phyloP scores from a whole-genome alignment of 2,113 vertebrate species.

The Tupaia tana region DNA sequence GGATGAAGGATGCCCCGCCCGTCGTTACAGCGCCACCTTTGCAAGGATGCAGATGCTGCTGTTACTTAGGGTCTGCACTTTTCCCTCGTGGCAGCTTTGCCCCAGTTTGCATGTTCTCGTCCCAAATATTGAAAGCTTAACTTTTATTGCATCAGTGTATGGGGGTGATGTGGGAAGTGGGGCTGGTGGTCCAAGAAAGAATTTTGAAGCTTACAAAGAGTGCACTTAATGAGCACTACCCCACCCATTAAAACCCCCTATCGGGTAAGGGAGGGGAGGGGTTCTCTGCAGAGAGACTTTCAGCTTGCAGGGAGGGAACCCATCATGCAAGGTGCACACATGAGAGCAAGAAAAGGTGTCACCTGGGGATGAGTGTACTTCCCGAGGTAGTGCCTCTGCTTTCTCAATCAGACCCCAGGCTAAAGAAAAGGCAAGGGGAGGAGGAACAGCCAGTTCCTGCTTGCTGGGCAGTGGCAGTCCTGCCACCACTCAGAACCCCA shows the following conservation, averaged over 20 bases:
- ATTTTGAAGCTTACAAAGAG: neutral
- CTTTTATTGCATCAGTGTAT: neutral
- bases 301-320: neutral
- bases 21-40: neutral
- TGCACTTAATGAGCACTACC: neutral
- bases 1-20: accelerated
- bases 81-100: neutral
- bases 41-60: neutral
- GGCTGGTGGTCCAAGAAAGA: neutral
- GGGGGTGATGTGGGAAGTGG: neutral
- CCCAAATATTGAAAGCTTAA: neutral
- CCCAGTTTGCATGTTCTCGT: neutral
- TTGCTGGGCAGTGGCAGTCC: neutral
- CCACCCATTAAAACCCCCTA: neutral
- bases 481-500: neutral
- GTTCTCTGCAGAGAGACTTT: neutral
- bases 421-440: too few species aligned
- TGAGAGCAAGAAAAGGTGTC: neutral
- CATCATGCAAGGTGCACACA: neutral
- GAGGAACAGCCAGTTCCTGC: neutral
- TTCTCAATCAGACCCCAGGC: too few species aligned
- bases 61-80: neutral
- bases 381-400: neutral
- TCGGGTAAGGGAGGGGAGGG: neutral
- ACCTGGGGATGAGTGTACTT: neutral